phyloP scores from a whole-genome alignment of 2,113 vertebrate species.

The Genyomyrus donnyi region DNA sequence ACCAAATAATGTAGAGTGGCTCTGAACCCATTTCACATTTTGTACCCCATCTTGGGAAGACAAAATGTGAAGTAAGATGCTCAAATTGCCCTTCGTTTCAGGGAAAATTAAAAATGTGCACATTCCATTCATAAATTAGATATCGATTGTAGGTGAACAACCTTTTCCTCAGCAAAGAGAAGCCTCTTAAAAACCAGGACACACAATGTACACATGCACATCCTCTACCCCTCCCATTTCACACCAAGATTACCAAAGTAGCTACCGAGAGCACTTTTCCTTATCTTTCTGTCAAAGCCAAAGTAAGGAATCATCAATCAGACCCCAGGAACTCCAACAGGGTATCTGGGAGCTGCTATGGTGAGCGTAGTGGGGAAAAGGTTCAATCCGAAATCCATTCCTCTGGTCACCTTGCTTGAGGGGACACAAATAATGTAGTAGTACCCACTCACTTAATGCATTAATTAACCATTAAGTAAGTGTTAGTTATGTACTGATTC shows the following conservation, averaged over 20 bases:
- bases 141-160: not conserved
- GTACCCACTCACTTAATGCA: not conserved
- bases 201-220: not conserved
- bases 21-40: not conserved
- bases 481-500: not conserved
- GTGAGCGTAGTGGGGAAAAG: not conserved
- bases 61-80: not conserved
- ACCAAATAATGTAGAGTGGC: not conserved
- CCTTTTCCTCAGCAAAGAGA: not conserved
- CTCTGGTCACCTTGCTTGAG: not conserved
- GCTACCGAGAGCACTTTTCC: not conserved
- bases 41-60: too few species aligned
- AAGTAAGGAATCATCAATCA: not conserved
- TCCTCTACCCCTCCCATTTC: not conserved
- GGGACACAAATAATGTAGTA: not conserved
- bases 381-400: not conserved
- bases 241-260: not conserved
- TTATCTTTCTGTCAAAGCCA: not conserved
- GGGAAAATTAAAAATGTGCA: not conserved
- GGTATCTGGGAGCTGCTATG: not conserved
- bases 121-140: constrained; percentile 2
- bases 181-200: not conserved
- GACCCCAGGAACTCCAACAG: not conserved
- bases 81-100: not conserved
- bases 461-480: not conserved